These are phyloP conservation scores for Metellina segmentata DNA, from an alignment of 2,888 invertebrate genomes.

Conservation along the genomic window DNA sequence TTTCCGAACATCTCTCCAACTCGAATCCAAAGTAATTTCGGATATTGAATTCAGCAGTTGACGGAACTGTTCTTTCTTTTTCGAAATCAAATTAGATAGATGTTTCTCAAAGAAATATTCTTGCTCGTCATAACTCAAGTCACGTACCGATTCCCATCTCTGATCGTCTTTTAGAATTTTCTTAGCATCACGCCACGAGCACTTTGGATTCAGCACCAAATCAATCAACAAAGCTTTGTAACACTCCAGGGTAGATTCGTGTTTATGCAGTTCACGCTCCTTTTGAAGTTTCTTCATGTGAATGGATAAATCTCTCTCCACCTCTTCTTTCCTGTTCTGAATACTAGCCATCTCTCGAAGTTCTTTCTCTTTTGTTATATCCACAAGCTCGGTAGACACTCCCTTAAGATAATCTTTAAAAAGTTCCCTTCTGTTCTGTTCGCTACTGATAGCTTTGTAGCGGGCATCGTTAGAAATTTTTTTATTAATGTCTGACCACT, in stretches of 20 bases:
- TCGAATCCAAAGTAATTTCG: conserved; percentile 32
- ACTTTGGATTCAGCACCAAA: conserved; percentile 11
- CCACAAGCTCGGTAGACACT: neutral
- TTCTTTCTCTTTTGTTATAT: neutral
- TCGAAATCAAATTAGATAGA: neutral
- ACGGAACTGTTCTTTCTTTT: conserved; percentile 30
- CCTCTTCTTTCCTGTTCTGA: conserved; percentile 25
- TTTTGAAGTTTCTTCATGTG: conserved; percentile 23
- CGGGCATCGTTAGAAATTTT: conserved; percentile 29
- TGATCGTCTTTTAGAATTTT: conserved; percentile 35
- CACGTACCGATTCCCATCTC: conserved; percentile 24
- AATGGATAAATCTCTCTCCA: conserved; percentile 24
- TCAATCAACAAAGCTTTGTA: conserved; percentile 46
- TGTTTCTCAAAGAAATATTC: conserved; percentile 33
- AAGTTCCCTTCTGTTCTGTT: neutral
- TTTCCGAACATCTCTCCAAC: conserved; percentile 83
- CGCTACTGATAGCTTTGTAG: conserved; percentile 19
- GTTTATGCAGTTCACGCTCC: conserved; percentile 30
- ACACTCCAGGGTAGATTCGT: conserved; percentile 1
- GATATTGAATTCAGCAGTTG: conserved; percentile 19
- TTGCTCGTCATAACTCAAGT: conserved; percentile 9
- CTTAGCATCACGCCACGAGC: conserved; percentile 27
- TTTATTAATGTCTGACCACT: conserved; percentile 41
- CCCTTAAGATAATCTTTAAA: conserved; percentile 22
- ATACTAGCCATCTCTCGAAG: conserved; percentile 18